A percentile compares a stretch with the other conserved stretches of the same genome.
phyloP scores from a whole-genome alignment of 2,888 invertebrate genomes.

The Clostera curtula region DNA sequence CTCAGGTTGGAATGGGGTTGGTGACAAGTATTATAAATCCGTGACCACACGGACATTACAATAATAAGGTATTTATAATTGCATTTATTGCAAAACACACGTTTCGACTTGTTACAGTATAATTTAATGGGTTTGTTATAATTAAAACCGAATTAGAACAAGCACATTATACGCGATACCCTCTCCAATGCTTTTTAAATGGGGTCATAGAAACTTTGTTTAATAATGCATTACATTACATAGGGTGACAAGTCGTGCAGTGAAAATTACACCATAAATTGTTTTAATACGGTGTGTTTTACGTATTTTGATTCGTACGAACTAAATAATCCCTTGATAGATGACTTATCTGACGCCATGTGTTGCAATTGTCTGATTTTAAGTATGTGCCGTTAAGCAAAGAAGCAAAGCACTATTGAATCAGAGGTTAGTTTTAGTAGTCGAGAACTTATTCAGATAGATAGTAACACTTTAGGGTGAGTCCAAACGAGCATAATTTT shows the following conservation, averaged over 20 bases:
- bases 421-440: too few species aligned
- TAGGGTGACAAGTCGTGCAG: slow-evolving; percentile 18
- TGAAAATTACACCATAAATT: slow-evolving; percentile 16
- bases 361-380: slow-evolving; percentile 38
- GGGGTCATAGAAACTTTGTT: slow-evolving; percentile 60
- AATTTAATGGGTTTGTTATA: slow-evolving; percentile 63
- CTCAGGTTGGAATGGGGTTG: too few species aligned
- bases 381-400: too few species aligned
- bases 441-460: too few species aligned
- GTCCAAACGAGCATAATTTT: too few species aligned
- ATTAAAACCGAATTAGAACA: slow-evolving; percentile 70
- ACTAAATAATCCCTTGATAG: slow-evolving; percentile 38
- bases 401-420: too few species aligned
- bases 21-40: too few species aligned
- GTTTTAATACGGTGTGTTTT: slow-evolving; percentile 5
- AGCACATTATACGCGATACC: slow-evolving; percentile 63
- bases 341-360: slow-evolving; percentile 46
- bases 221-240: slow-evolving; percentile 58
- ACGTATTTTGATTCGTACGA: neutral
- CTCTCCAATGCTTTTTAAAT: slow-evolving; percentile 58
- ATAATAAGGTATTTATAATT: too few species aligned
- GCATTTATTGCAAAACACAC: too few species aligned
- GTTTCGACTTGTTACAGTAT: slow-evolving; percentile 46
- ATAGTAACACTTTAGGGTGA: too few species aligned
- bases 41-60: too few species aligned